Evolutionary conservation across 2,888 invertebrate species (phyloP), one percentile per base, ranked within the genome.

Genomic region (Exephanes ischioxanthus): DNA sequence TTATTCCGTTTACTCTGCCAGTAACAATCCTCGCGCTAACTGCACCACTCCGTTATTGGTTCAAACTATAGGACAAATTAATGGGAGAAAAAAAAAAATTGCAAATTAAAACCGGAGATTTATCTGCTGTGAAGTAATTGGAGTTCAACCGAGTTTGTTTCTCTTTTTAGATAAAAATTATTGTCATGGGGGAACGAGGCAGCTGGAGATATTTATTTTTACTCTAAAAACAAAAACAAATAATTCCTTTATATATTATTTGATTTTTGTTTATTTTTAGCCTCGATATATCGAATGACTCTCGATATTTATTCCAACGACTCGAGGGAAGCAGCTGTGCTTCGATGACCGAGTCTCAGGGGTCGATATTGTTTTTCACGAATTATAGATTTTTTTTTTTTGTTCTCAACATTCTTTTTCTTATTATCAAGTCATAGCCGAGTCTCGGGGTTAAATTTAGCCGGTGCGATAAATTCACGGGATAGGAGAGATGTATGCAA

Each of bases 141-240:
- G 11, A 41, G 11, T 41, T 41, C 41, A 1, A 41, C 41, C 41
- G 41, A 11, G 41, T 41, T 11, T 9, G 41, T 41, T 41, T 41
- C 41, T 9, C 11, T 41, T 41, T 41, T 41, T 41, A 6, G 11
- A 41, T 41, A 11, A 41, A 11, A 41, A 41, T 41, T 11, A 41
- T 41, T 41, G 41, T 11, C 9, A 41, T 11, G 3, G 55, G 73
- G 22, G 41, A 67, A 61, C 55, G n/a, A 51, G 45, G 55, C 72
- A 81, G 73, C 85, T 70, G 85, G 48, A 45, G 51, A 22, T 19
- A 67, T 55, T 67, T 73, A 14, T 78, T 67, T 41, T 48, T 66
- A 11, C 11, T 41, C 33, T 33, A 1, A 6, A 33, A 33, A 41
- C 11, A 41, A 41, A 41, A 41, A 6, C 37, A 51, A 48, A 33